Conservation (phyloP, 2,113 vertebrate genomes). For the Pseudopipra pipra region DNA sequence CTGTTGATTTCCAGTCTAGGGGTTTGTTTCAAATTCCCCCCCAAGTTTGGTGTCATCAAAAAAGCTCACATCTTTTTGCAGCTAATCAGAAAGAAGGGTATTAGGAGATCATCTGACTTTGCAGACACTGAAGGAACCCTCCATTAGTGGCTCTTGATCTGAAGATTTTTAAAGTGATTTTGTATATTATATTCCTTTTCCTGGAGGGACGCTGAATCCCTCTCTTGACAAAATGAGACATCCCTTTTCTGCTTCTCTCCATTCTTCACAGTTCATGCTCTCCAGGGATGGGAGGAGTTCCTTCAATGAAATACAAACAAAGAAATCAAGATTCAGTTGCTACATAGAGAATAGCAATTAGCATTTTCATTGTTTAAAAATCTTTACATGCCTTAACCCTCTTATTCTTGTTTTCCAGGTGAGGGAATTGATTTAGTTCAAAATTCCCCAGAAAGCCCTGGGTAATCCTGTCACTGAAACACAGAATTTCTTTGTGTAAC, state of each 20-base stretch:
- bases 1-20: not conserved
- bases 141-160: not conserved
- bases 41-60: not conserved
- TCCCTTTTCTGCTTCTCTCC: not conserved
- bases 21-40: not conserved
- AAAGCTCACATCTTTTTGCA: not conserved
- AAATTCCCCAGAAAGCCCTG: not conserved
- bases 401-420: not conserved
- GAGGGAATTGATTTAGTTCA: not conserved
- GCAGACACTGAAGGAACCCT: not conserved
- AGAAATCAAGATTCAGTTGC: not conserved
- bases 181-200: not conserved
- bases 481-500: not conserved
- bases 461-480: not conserved
- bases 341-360: not conserved
- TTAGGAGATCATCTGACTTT: not conserved
- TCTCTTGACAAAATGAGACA: not conserved
- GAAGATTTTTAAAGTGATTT: not conserved
- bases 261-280: not conserved
- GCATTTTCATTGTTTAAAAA: not conserved
- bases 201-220: not conserved
- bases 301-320: constrained; percentile 1
- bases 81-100: not conserved
- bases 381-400: not conserved
- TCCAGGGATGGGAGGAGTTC: constrained; percentile 10